A percentile compares a stretch with the other conserved stretches of the same genome.
These are phyloP conservation scores for Drosophila subsilvestris DNA, from an alignment of 2,888 invertebrate genomes.

Conservation along the genomic window DNA sequence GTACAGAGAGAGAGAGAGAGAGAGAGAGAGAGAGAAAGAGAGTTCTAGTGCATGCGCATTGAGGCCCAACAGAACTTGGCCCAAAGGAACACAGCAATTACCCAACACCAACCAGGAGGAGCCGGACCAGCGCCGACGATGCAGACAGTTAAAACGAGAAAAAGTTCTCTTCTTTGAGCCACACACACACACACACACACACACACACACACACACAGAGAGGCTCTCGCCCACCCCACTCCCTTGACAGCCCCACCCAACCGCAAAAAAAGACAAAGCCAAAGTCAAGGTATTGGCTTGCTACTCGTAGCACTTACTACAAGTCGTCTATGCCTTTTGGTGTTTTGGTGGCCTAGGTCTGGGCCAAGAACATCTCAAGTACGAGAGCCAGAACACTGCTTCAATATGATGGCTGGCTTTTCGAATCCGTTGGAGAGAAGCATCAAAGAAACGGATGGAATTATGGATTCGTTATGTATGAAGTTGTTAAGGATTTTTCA, in stretches of 20 bases:
- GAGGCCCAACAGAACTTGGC: slow-evolving; percentile 23
- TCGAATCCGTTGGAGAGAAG: neutral
- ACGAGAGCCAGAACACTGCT: slow-evolving; percentile 12
- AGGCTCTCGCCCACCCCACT: neutral
- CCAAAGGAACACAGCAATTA: slow-evolving; percentile 76
- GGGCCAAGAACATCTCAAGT: slow-evolving; percentile 24
- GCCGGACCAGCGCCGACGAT: slow-evolving; percentile 16
- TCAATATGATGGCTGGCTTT: slow-evolving; percentile 19
- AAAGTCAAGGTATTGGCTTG: slow-evolving; percentile 61
- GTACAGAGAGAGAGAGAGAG: slow-evolving; percentile 26
- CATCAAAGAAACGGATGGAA: neutral
- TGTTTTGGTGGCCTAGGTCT: slow-evolving; percentile 60
- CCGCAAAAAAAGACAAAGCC: slow-evolving; percentile 31
- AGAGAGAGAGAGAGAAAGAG: slow-evolving; percentile 11
- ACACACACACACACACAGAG: neutral
- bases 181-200: slow-evolving; percentile 10
- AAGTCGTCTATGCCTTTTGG: neutral
- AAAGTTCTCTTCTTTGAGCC: slow-evolving; percentile 33
- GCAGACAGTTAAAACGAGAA: slow-evolving; percentile 42
- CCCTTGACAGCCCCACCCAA: slow-evolving; percentile 15
- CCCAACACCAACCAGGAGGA: slow-evolving; percentile 41
- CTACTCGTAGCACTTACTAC: slow-evolving; percentile 6
- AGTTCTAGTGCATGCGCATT: slow-evolving; percentile 37
- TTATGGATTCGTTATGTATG: neutral
- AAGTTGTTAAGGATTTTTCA: too few species aligned